These are phyloP conservation scores for Tragelaphus buxtoni DNA, from an alignment of 2,113 vertebrate genomes.

Conservation along the genomic window DNA sequence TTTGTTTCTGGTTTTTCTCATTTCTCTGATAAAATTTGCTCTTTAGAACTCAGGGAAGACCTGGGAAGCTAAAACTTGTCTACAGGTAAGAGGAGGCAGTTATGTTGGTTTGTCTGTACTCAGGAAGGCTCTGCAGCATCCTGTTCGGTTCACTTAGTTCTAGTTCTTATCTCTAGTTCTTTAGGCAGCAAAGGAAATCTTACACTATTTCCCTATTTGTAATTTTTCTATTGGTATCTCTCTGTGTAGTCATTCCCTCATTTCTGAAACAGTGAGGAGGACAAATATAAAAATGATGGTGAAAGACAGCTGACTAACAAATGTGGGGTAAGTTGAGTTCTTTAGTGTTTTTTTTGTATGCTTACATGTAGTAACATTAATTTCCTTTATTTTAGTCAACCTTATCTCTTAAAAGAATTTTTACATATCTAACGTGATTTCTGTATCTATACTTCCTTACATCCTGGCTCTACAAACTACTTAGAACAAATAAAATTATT, in stretches of 20 bases:
- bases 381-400: neutral
- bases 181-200: neutral
- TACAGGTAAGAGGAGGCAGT: neutral
- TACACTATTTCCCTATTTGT: neutral
- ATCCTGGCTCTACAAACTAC: neutral
- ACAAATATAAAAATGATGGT: neutral
- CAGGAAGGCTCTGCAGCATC: neutral
- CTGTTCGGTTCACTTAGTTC: neutral
- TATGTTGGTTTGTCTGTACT: neutral
- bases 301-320: neutral
- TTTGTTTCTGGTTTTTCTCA: neutral
- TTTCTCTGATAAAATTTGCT: neutral
- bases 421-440: neutral
- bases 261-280: neutral
- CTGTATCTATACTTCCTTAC: neutral
- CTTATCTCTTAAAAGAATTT: neutral
- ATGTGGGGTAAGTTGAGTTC: neutral
- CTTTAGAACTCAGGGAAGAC: neutral
- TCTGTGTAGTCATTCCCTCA: neutral
- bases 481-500: neutral
- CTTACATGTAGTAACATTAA: neutral
- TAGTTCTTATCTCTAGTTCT: neutral
- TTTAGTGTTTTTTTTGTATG: neutral
- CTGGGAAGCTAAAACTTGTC: neutral
- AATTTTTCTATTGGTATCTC: neutral